Conservation (phyloP, 2,797 vertebrate species). For the Sparidentex hasta region DNA sequence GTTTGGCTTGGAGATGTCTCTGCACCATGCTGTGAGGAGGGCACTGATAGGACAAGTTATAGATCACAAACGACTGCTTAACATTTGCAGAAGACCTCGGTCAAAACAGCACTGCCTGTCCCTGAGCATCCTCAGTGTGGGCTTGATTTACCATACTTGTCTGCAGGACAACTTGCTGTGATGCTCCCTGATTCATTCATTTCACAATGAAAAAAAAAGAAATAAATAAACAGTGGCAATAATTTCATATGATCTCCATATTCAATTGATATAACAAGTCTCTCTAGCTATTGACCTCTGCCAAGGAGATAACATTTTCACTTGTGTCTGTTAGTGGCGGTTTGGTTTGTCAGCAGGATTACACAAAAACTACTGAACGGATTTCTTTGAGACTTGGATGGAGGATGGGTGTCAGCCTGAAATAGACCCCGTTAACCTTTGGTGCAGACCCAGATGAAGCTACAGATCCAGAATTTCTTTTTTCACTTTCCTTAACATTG, state of each 20-base stretch:
- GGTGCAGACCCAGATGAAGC: no score
- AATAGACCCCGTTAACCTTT: no score
- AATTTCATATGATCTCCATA: background rate
- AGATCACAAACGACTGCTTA: slow-evolving; percentile 61
- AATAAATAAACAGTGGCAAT: background rate
- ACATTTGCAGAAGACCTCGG: slow-evolving; percentile 30
- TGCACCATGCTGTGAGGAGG: slow-evolving; percentile 65
- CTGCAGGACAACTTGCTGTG: background rate
- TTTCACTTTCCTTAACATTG: no score
- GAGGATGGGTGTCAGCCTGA: no score
- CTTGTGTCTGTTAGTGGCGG: no score
- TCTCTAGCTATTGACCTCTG: no score
- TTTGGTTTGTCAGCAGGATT: no score
- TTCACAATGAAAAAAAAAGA: background rate
- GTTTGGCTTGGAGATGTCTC: slow-evolving; percentile 56
- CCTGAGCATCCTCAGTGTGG: background rate
- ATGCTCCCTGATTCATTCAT: background rate
- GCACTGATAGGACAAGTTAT: slow-evolving; percentile 51
- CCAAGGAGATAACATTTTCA: no score
- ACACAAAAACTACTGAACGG: no score
- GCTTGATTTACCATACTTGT: slow-evolving; percentile 17
- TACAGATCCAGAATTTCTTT: no score
- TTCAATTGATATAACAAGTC: background rate
- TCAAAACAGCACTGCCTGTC: slow-evolving; percentile 14
- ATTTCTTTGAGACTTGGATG: no score